These are phyloP conservation scores for Calyptomena viridis DNA, from an alignment of 2,113 vertebrate genomes.

Conservation along the genomic window DNA sequence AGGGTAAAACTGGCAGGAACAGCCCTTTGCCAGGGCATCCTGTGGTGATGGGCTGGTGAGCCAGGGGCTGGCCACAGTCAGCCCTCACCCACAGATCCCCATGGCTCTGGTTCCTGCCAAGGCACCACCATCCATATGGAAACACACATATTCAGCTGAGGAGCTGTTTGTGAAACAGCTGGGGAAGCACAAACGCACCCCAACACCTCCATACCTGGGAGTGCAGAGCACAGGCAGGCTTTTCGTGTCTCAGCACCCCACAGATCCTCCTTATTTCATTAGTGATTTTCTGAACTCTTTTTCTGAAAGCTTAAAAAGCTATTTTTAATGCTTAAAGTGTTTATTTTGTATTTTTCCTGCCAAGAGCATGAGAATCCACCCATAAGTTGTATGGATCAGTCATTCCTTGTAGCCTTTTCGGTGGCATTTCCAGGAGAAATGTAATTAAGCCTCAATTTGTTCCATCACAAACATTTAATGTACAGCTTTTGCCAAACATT, in stretches of 20 bases:
- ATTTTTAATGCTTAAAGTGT: constrained; percentile 10
- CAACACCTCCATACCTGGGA: not conserved
- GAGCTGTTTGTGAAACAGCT: not conserved
- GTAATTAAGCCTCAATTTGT: constrained; percentile 56
- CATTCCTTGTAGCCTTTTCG: constrained; percentile 43
- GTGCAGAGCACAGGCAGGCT: not conserved
- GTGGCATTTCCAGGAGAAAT: constrained; percentile 47
- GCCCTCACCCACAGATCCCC: fast-evolving
- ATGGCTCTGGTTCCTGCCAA: fast-evolving
- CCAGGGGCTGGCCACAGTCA: fast-evolving
- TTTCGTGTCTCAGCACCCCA: not conserved
- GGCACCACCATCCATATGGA: not conserved
- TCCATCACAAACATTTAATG: constrained; percentile 15
- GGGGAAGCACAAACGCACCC: not conserved
- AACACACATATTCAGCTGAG: fast-evolving
- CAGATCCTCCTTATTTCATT: not conserved
- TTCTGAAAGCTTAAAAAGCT: too few relatives aligned
- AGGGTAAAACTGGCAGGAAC: not conserved
- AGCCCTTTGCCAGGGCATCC: not conserved
- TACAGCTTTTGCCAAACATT: constrained; percentile 55
- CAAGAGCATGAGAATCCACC: constrained; percentile 35
- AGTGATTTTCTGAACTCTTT: not conserved
- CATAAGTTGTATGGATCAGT: constrained; percentile 35
- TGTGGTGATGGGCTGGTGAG: fast-evolving
- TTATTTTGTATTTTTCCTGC: constrained; percentile 44